Base-by-base conservation (phyloP, 2,113 vertebrate genomes). In the Scortum barcoo region DNA sequence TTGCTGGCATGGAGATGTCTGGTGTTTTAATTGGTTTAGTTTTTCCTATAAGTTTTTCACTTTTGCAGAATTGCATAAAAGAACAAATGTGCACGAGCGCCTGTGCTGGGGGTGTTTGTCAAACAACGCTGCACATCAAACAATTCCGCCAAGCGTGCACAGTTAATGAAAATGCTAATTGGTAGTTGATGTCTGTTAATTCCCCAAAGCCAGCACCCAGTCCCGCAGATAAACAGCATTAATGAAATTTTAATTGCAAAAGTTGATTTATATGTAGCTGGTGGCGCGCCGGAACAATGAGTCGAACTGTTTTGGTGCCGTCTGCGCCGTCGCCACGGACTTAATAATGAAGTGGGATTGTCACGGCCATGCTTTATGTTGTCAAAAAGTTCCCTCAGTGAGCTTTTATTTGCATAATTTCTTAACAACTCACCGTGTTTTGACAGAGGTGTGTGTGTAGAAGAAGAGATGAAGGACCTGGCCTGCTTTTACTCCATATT, bases 91-190 rank as follows among this genome's bases (percentile, higher is more conserved):
- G 26, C 28, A 46, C 0, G 19, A 19, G 24, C 28, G 4, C 54
- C 26, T 72, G 62, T 9, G 3, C 46, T 24, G 58, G 50, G 69
- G 60, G 10, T 40, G 24, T 83, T 87, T 73, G 67, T 81, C 60
- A 75, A 72, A 78, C 40, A 56, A 83, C 51, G 40, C 81, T 19
- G 70, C 79, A 78, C 67, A 86, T 88, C 60, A 85, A 91, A 81
- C 80, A 9, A 70, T 77, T 82, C 81, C 68, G 58, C 67, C 61
- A 73, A 87, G 82, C 81, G n/a, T 66, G 73, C 83, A 24, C 58
- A 20, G 72, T 85, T 94, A 93, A 93, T 94, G 90, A 92, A 94
- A 89, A 89, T 92, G 91, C 87, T 90, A 89, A 91, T 91, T 89
- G 88, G 81, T 85, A 33, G 85, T 87, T 85, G 91, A 88, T 89